phyloP scores from a whole-genome alignment of 2,888 invertebrate species.

The Cephonodes hylas region DNA sequence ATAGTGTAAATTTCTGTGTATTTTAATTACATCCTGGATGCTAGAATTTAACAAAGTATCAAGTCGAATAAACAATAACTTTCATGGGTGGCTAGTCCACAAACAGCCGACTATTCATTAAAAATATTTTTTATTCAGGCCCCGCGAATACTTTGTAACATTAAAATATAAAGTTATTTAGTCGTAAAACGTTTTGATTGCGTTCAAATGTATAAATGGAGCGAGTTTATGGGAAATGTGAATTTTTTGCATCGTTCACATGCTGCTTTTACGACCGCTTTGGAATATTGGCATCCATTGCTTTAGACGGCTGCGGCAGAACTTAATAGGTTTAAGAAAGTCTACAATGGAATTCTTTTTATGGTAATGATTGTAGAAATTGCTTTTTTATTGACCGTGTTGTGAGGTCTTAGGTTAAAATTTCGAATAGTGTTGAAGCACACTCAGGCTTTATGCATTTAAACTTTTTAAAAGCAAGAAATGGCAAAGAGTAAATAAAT shows the following conservation, averaged over 20 bases:
- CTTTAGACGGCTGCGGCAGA: not conserved
- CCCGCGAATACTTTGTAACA: not conserved
- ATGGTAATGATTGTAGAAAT: not conserved
- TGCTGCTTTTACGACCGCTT: not conserved
- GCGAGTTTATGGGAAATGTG: not conserved
- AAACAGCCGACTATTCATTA: too few species aligned
- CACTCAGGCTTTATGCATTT: too few species aligned
- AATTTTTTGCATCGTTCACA: not conserved
- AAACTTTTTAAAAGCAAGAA: too few species aligned
- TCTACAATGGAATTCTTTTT: not conserved
- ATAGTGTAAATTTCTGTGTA: too few species aligned
- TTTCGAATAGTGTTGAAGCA: too few species aligned
- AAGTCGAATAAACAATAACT: too few species aligned
- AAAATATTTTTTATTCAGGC: not conserved
- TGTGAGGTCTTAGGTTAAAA: not conserved
- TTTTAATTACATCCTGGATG: too few species aligned
- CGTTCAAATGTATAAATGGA: constrained; percentile 3
- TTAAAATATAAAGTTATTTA: not conserved
- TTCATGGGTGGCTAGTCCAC: too few species aligned
- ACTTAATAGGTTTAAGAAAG: not conserved
- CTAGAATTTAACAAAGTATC: too few species aligned
- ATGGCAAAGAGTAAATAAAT: too few species aligned
- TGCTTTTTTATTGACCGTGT: not conserved
- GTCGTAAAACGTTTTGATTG: not conserved
- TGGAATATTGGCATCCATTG: not conserved